Conservation (phyloP, 1,140 invertebrate genomes). For the Lepeophtheirus salmonis region DNA sequence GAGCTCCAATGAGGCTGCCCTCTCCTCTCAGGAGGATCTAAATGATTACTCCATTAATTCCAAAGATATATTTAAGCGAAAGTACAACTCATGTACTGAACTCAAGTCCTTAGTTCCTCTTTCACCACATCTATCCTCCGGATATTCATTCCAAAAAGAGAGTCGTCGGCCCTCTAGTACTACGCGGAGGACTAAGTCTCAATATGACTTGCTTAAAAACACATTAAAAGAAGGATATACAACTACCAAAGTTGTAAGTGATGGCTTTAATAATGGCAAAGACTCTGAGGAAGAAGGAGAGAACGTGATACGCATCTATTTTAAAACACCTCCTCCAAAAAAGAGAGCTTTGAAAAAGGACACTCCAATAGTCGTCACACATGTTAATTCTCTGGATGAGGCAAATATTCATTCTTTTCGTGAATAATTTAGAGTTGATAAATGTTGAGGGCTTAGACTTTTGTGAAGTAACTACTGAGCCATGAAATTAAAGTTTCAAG, state of each 20-base stretch:
- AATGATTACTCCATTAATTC: background rate
- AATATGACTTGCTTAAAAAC: background rate
- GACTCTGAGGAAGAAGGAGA: background rate
- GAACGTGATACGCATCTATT: background rate
- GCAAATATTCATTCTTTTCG: background rate
- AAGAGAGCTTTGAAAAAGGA: too few relatives aligned
- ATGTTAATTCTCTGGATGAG: background rate
- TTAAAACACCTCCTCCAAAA: background rate
- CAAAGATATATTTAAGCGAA: background rate
- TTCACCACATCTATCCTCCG: background rate
- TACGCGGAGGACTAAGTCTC: background rate
- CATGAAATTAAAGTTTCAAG: too few relatives aligned
- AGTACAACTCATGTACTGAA: background rate
- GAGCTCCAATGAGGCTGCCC: too few relatives aligned
- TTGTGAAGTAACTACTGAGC: too few relatives aligned
- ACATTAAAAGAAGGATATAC: too few relatives aligned
- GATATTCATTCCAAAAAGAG: too few relatives aligned
- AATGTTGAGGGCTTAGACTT: too few relatives aligned
- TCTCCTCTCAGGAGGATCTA: too few relatives aligned
- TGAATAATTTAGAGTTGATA: too few relatives aligned
- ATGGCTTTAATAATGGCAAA: too few relatives aligned
- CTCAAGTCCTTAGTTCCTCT: background rate
- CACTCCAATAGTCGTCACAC: background rate
- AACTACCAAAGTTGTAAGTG: background rate
- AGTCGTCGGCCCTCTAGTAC: background rate